A percentile compares a stretch with the other conserved stretches of the same genome.
Conservation (phyloP, 1,140 invertebrate genomes). For the Agrilus planipennis region DNA sequence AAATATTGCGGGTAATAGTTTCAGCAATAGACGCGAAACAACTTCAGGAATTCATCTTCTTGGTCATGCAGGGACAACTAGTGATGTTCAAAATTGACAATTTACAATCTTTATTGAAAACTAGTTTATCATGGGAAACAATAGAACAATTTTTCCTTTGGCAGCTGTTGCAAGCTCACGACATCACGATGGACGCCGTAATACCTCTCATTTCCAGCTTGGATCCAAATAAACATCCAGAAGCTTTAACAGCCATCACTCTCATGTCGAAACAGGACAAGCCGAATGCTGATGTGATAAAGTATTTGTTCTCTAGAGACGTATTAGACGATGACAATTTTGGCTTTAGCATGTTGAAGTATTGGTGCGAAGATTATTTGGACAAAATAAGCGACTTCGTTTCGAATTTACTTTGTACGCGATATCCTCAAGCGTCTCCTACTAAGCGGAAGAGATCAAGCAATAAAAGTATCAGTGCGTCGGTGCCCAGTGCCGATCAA, state of each 20-base stretch:
- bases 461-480: constrained; percentile 28
- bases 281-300: constrained; percentile 73
- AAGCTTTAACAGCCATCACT: constrained; percentile 83
- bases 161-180: constrained; percentile 87
- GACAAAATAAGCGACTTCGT: constrained; percentile 80
- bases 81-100: constrained; percentile 69
- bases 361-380: constrained; percentile 86
- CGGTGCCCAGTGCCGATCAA: constrained; percentile 59
- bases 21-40: constrained; percentile 80
- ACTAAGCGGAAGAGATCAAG: constrained; percentile 77
- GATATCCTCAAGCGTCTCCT: constrained; percentile 73
- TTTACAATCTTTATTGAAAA: constrained; percentile 57
- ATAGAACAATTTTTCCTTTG: constrained; percentile 95
- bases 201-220: constrained; percentile 82
- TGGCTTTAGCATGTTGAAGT: constrained; percentile 78
- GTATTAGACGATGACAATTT: constrained; percentile 63
- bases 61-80: constrained; percentile 78
- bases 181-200: constrained; percentile 80
- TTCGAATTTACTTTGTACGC: constrained; percentile 58
- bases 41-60: constrained; percentile 79
- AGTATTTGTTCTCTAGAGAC: constrained; percentile 70
- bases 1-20: constrained; percentile 76
- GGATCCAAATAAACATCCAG: constrained; percentile 76
- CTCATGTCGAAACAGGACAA: constrained; percentile 85
- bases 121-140: constrained; percentile 88